These are phyloP conservation scores for Zaprionus ghesquierei DNA, from an alignment of 1,140 invertebrate genomes.

Conservation along the genomic window DNA sequence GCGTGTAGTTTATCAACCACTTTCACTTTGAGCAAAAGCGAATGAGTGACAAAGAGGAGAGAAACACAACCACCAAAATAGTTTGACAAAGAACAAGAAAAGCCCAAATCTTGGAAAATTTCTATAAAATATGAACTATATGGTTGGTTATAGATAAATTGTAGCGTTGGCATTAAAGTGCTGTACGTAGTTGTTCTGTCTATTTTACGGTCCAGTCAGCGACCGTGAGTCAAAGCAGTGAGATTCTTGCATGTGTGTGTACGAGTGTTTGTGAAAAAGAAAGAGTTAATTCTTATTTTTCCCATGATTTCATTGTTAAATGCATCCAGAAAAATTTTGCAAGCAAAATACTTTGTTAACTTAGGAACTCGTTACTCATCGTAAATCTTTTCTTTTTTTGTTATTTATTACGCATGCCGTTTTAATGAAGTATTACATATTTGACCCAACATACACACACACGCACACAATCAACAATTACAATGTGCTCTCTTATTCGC, in stretches of 20 bases:
- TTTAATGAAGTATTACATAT: conserved; percentile 36
- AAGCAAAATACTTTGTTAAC: conserved; percentile 27
- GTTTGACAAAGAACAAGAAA: conserved; percentile 6
- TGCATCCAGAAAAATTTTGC: neutral
- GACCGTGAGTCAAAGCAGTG: conserved; percentile 45
- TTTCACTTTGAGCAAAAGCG: conserved; percentile 24
- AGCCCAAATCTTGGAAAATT: conserved; percentile 11
- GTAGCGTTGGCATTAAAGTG: conserved; percentile 44
- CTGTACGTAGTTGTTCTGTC: conserved; percentile 37
- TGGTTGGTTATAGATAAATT: conserved; percentile 4
- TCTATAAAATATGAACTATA: conserved; percentile 4
- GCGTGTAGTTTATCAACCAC: conserved; percentile 41
- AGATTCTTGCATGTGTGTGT: neutral
- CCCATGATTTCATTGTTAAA: conserved; percentile 34
- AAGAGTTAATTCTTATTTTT: conserved; percentile 22
- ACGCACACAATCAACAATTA: conserved; percentile 49
- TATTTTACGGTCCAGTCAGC: conserved; percentile 44
- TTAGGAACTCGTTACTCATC: conserved; percentile 10
- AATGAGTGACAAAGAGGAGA: conserved; percentile 2
- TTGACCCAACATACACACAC: conserved; percentile 39
- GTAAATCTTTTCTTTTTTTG: conserved; percentile 14
- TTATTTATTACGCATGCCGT: conserved; percentile 32
- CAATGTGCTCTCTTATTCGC: conserved; percentile 31
- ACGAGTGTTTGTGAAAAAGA: conserved; percentile 1
- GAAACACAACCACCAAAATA: conserved; percentile 20